Percentiles rank a stretch among this genome's conserved stretches.
Evolutionary conservation across 1,140 invertebrate species (phyloP).

Genomic region (Bathynomus jamesi): DNA sequence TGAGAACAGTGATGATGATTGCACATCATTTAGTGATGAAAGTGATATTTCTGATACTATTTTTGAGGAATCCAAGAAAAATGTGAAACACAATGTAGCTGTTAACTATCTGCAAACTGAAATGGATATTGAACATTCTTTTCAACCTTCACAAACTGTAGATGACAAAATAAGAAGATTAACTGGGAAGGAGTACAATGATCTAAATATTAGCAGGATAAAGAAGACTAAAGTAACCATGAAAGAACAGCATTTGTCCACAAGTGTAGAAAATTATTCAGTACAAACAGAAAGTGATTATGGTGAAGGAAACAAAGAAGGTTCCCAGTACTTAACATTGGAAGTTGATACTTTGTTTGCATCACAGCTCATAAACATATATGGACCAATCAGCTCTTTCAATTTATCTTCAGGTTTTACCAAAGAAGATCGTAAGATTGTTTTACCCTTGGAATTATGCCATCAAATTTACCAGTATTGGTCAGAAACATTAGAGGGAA

Average conservation of each 20-base stretch:
- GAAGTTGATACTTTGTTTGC: conserved; percentile 10
- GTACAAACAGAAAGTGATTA: not conserved
- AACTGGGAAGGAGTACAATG: not conserved
- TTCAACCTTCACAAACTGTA: too few species aligned
- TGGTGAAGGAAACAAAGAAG: conserved; percentile 4
- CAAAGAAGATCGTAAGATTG: conserved; percentile 3
- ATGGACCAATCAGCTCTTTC: conserved; percentile 8
- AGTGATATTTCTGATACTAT: too few species aligned
- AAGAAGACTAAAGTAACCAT: not conserved
- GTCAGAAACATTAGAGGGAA: not conserved
- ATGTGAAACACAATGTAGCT: too few species aligned
- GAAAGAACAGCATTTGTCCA: not conserved
- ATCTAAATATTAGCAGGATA: not conserved
- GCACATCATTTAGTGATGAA: not conserved
- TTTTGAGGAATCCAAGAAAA: too few species aligned
- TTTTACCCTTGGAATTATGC: conserved; percentile 8
- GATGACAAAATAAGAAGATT: not conserved
- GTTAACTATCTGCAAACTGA: too few species aligned
- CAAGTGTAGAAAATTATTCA: not conserved
- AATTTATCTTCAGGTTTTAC: conserved; percentile 9
- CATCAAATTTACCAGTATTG: conserved; percentile 11
- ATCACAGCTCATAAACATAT: conserved; percentile 11
- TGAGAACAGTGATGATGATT: not conserved
- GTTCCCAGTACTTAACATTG: conserved; percentile 5
- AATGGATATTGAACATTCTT: too few species aligned